These are phyloP conservation scores for Ciconia nigra DNA, from an alignment of 2,797 vertebrate genomes.

Conservation along the genomic window DNA sequence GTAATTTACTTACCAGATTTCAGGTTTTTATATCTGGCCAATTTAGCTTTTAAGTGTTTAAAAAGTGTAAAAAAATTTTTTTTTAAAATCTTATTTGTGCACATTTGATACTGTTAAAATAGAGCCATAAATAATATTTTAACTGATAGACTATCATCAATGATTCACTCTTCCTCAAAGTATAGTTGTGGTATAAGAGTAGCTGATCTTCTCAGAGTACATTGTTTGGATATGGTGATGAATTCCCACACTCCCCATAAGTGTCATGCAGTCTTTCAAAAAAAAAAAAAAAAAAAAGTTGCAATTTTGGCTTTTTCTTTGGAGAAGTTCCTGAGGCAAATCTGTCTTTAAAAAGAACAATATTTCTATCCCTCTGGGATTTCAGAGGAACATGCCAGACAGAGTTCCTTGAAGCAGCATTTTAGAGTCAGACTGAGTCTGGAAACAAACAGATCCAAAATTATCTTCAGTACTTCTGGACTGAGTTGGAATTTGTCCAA, in stretches of 20 bases:
- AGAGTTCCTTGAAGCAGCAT: constrained; percentile 25
- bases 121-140: background rate
- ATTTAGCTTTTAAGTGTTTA: background rate
- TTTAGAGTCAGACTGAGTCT: constrained; percentile 6
- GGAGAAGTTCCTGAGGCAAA: constrained; percentile 2
- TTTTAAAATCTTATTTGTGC: background rate
- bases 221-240: background rate
- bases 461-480: constrained; percentile 10
- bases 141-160: background rate
- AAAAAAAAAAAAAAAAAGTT: background rate
- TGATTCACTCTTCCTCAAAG: background rate
- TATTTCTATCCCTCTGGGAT: background rate
- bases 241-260: background rate
- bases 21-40: background rate
- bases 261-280: background rate
- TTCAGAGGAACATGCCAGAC: constrained; percentile 24
- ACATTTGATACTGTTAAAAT: background rate
- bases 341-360: background rate
- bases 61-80: background rate
- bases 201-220: background rate
- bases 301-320: background rate
- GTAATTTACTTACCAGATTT: background rate
- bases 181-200: background rate
- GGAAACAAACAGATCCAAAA: constrained; percentile 40
- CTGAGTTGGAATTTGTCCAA: constrained; percentile 20